Base-by-base conservation (phyloP, 1,140 invertebrate genomes). In the Antheraea mylitta region DNA sequence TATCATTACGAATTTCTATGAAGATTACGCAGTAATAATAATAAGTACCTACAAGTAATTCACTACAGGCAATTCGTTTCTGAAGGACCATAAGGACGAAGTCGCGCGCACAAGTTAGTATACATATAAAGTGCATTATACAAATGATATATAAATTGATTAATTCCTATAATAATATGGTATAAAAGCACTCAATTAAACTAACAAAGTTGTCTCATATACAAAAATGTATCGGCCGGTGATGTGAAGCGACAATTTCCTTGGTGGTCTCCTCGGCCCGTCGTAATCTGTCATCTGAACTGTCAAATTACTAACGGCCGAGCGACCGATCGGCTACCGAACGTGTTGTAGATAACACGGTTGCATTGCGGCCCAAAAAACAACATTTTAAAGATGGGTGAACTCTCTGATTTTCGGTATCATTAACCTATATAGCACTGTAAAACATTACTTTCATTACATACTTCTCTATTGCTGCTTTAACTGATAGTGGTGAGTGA, bases 231-330 rank as follows among this genome's bases (percentile, higher is more conserved):
- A 86, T 85, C 78, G 79, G 64, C 75, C 69, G 79, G 72, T 74
- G 69, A 73, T 71, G 69, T 72, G 74, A 72, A 78, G 80, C 80
- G 81, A 84, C 80, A 82, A 82, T 85, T 83, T 81, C 80, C 76
- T 79, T 83, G 89, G 89, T 91, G 89, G 89, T 90, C 89, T 82
- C 71, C 38, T 71, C 67, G 76, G 68, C 72, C 72, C 73, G 79
- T 82, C 79, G 85, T 89, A 88, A 91, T 91, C 89, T 91, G 89
- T 91, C 89, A 91, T 91, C 86, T 81, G 80, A 83, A 78, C 89
- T 91, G 89, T 91, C 89, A 91, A 91, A 91, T 91, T 91, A 90
- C 87, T 91, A 90, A 90, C 89, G 86, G 87, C 77, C 84, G 85
- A 83, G 76, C 87, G 87, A 81, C 72, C 86, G 87, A 90, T 88